Evolutionary conservation across 2,113 vertebrate genomes (phyloP), one percentile per base, ranked within the genome.

Genomic region (Microcebus griseorufus): DNA sequence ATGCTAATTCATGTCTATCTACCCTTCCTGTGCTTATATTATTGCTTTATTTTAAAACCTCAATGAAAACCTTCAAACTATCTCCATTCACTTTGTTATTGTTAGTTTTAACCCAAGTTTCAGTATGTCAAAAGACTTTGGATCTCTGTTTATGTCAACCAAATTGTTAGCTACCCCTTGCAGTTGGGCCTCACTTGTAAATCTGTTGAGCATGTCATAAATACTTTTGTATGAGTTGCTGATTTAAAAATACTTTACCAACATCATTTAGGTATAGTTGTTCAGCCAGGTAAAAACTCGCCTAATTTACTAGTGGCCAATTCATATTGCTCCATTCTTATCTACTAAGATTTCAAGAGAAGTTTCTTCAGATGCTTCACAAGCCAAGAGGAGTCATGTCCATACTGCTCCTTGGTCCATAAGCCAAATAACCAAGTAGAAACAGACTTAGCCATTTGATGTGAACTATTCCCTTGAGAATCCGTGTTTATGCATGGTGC

Each of bases 101-200:
- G 69, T 23, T 73, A 93, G 34, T 67, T 64, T 75, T 60, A 94
- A n/a, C 23, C 73, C 48, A 94, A 58, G n/a, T 60, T 83, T 37
- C 37, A 78, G 81, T 93, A 34, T 60, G 32, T 32, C 29, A n/a
- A 82, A 80, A 64, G n/a, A 75, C 34, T 80, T 42, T 73, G 11
- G 55, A 93, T 82, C 72, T 18, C 12, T 53, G 94, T n/a, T 80
- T 96, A 79, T 92, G 83, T 93, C 62, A 91, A 76, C 37, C 55
- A 90, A 86, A 90, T 94, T 67, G 80, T 95, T 92, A 96, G 42
- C 75, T 94, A 86, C 39, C 37, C 55, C 60, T 94, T 85, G 53
- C 29, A 82, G 34, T 75, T 89, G 55, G 58, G n/a, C 69, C 55
- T 62, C 60, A 23, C 83, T 92, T 95, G 29, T 51, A 80, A 90